phyloP scores from a whole-genome alignment of 30 jellyfish, hydroid and myxozoan species.

The Mastigias papua region DNA sequence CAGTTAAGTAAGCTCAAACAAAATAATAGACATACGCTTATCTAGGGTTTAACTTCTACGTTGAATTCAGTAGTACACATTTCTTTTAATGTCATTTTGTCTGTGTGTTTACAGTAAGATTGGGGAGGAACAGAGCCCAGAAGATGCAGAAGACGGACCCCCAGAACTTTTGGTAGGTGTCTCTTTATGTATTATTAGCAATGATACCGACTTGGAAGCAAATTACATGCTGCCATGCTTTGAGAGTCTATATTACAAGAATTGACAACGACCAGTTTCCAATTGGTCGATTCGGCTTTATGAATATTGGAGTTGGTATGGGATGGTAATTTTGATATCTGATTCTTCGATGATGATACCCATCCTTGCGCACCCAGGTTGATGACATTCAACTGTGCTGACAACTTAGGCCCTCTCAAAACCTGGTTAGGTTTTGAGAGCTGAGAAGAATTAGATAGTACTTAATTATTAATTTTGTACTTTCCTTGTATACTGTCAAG shows the following conservation, averaged over 20 bases:
- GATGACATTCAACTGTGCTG: conserved; percentile 73
- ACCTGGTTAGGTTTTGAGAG: conserved; percentile 54
- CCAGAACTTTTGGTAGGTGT: conserved; percentile 94
- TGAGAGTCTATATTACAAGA: too few species aligned
- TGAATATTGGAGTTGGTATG: too few species aligned
- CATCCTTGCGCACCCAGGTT: conserved; percentile 90
- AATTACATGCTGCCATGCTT: too few species aligned
- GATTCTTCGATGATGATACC: conserved; percentile 65
- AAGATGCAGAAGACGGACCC: conserved; percentile 99
- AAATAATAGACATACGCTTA: neutral
- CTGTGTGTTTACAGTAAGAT: conserved; percentile 75
- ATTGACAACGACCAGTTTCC: too few species aligned
- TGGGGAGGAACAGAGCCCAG: conserved; percentile 99
- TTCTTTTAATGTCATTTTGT: neutral
- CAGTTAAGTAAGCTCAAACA: too few species aligned
- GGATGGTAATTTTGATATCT: too few species aligned
- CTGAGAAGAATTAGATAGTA: conserved; percentile 57
- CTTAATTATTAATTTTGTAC: neutral
- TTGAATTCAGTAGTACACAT: neutral
- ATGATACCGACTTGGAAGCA: too few species aligned
- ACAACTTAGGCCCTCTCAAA: conserved; percentile 68
- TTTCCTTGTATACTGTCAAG: neutral
- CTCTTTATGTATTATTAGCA: neutral
- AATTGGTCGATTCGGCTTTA: too few species aligned
- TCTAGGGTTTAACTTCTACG: neutral